Percentiles rank a stretch among this genome's conserved stretches.
These are phyloP conservation scores for Procavia capensis DNA, from an alignment of 2,113 vertebrate species.

Conservation along the genomic window DNA sequence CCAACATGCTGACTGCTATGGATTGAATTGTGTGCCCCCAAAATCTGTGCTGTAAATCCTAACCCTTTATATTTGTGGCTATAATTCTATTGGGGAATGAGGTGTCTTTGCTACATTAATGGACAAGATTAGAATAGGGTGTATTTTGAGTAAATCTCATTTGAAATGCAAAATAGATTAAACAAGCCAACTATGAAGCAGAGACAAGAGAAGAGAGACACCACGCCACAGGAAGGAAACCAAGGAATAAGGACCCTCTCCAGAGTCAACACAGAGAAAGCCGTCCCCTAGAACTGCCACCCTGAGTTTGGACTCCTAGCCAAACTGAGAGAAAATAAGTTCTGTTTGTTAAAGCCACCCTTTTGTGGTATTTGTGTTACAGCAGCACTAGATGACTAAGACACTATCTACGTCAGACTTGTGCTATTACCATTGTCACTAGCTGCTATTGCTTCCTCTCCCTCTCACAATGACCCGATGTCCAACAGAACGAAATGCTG, in stretches of 20 bases:
- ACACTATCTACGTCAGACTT: fast-evolving
- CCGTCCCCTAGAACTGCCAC: neutral
- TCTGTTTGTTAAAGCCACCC: neutral
- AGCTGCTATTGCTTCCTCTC: too few relatives aligned
- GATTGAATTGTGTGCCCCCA: too few relatives aligned
- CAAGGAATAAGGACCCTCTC: neutral
- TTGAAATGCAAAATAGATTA: neutral
- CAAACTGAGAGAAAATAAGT: neutral
- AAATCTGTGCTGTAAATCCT: too few relatives aligned
- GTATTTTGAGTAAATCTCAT: neutral
- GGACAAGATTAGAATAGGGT: neutral
- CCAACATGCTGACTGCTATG: neutral
- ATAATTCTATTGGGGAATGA: neutral
- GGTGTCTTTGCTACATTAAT: neutral
- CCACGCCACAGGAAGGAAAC: neutral
- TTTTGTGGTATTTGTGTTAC: neutral
- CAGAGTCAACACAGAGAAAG: neutral
- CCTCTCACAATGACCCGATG: too few relatives aligned
- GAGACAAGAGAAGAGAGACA: neutral
- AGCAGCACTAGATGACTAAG: neutral
- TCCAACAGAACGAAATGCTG: too few relatives aligned
- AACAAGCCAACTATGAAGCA: neutral
- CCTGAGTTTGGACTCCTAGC: neutral
- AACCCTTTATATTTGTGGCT: neutral
- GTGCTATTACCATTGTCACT: too few relatives aligned